Evolutionary conservation across 1,140 invertebrate genomes (phyloP).

Genomic region (Galleria mellonella): DNA sequence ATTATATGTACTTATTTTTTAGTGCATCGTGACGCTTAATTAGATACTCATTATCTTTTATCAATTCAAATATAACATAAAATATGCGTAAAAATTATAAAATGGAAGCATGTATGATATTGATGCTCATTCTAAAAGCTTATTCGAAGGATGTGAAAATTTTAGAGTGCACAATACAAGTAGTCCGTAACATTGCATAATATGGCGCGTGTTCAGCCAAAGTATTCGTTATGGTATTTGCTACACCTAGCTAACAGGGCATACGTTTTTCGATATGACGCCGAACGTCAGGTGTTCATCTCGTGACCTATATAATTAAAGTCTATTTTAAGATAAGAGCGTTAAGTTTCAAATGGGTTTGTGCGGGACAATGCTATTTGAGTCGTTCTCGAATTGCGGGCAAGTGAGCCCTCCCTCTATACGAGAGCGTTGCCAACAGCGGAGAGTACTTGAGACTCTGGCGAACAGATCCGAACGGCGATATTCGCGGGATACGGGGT

Average conservation of each 20-base stretch:
- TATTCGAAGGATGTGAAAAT: constrained; percentile 50
- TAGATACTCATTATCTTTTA: no score
- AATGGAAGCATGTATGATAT: background rate
- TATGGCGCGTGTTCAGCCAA: constrained; percentile 67
- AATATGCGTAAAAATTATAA: no score
- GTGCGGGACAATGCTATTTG: constrained; percentile 19
- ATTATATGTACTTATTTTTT: no score
- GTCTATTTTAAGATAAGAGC: constrained; percentile 25
- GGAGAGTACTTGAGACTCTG: constrained; percentile 66
- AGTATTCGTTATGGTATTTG: constrained; percentile 73
- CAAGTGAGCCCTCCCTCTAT: constrained; percentile 58
- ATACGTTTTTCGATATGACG: constrained; percentile 70
- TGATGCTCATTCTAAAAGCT: constrained; percentile 42
- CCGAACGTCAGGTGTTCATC: constrained; percentile 71
- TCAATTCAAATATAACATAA: no score
- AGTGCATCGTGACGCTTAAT: no score
- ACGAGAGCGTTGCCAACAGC: constrained; percentile 48
- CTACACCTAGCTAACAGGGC: constrained; percentile 69
- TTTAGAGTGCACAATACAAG: constrained; percentile 62
- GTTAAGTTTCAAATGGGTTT: constrained; percentile 31
- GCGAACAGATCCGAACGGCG: constrained; percentile 57
- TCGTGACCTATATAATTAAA: constrained; percentile 25
- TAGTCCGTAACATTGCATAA: constrained; percentile 66
- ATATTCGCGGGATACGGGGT: constrained; percentile 56
- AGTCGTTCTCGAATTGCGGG: constrained; percentile 25